A percentile compares a stretch with the other conserved stretches of the same genome.
phyloP scores from a whole-genome alignment of 2,797 vertebrate genomes.

The Limosa lapponica region DNA sequence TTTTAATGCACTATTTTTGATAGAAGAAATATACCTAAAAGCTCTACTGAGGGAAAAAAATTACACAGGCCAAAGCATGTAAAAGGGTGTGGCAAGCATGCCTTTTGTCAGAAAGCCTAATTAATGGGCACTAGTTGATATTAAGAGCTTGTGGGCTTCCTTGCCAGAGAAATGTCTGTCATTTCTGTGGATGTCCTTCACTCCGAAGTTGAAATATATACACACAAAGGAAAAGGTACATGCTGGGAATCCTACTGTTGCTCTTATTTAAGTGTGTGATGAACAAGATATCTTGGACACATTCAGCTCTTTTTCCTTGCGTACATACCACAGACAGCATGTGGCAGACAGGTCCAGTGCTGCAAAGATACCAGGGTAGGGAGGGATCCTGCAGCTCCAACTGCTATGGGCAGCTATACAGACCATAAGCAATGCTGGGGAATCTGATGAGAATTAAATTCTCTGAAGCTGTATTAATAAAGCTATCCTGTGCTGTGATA shows the following conservation, averaged over 20 bases:
- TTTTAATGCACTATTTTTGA: not conserved
- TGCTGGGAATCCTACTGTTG: not conserved
- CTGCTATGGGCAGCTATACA: not conserved
- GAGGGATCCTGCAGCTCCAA: not conserved
- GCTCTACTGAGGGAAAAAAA: slow-evolving; percentile 1
- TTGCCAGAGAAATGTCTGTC: not conserved
- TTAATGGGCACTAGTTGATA: not conserved
- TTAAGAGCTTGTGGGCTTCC: not conserved
- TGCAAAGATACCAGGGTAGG: not conserved
- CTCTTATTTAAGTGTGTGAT: not conserved
- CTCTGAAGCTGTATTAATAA: not conserved
- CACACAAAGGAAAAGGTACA: not conserved
- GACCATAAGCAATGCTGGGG: not conserved
- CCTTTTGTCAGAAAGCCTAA: slow-evolving; percentile 1
- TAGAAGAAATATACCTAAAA: slow-evolving; percentile 23
- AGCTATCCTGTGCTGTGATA: not conserved
- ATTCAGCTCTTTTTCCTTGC: not conserved
- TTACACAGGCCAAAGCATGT: not conserved
- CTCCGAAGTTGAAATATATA: not conserved
- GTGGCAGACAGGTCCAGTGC: not conserved
- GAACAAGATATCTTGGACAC: not conserved
- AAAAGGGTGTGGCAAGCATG: slow-evolving; percentile 2
- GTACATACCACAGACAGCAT: not conserved
- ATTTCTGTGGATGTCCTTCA: not conserved
- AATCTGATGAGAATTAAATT: not conserved